Evolutionary conservation across 2,797 vertebrate genomes (phyloP).

Genomic region (Anabas testudineus): DNA sequence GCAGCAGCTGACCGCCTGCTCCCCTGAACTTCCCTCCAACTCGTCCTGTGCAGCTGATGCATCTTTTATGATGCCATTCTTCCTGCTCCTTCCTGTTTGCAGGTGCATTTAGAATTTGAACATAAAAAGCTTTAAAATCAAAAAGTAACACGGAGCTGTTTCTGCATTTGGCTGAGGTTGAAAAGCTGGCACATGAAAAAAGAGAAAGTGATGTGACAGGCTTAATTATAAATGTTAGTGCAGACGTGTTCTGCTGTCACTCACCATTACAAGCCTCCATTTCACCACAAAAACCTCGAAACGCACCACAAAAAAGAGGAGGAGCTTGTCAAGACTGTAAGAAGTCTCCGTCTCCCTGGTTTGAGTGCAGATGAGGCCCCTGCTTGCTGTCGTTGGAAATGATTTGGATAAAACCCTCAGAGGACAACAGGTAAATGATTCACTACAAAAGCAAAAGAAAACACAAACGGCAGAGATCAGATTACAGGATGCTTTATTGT

Average conservation of each 20-base stretch:
- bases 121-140: neutral
- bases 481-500: neutral
- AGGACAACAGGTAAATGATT: neutral
- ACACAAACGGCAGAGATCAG: neutral
- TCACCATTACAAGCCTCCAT: no score
- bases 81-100: no score
- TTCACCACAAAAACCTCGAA: neutral
- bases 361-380: neutral
- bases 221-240: no score
- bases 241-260: no score
- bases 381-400: no score
- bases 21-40: neutral
- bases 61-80: no score
- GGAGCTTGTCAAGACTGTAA: neutral
- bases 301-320: no score
- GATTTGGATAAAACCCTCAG: slow-evolving; percentile 1
- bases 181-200: no score
- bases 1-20: neutral
- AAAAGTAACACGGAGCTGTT: neutral
- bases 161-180: neutral
- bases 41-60: slow-evolving; percentile 4
- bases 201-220: no score
- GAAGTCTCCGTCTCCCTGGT: neutral
- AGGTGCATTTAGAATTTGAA: no score
- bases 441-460: neutral